A percentile compares a stretch with the other conserved stretches of the same genome.
phyloP scores from a whole-genome alignment of 2,113 vertebrate genomes.

The Lepisosteus oculatus region DNA sequence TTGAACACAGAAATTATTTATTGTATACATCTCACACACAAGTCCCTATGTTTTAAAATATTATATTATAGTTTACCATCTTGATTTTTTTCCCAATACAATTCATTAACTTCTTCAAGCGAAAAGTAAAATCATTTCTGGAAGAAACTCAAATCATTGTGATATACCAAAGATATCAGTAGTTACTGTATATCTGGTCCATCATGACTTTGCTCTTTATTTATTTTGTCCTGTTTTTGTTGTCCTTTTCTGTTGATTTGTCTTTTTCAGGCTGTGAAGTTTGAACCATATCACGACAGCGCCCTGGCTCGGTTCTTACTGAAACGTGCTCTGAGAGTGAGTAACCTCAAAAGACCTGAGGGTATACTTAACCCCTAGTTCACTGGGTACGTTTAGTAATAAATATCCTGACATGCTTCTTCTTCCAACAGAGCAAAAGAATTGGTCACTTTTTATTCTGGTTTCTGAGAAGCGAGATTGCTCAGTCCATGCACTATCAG shows the following conservation, averaged over 20 bases:
- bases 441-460: constrained; percentile 98
- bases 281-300: constrained; percentile 97
- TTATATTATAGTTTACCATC: too few species aligned
- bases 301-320: constrained; percentile 91
- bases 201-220: neutral
- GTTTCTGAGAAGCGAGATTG: constrained; percentile 97
- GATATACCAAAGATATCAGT: too few species aligned
- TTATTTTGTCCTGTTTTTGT: constrained; percentile 12
- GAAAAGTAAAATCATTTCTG: too few species aligned
- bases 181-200: too few species aligned
- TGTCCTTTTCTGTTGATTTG: constrained; percentile 21
- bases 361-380: too few species aligned
- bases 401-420: neutral
- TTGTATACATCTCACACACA: too few species aligned
- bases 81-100: too few species aligned
- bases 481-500: constrained; percentile 96
- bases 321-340: constrained; percentile 88
- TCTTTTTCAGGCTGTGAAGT: constrained; percentile 86
- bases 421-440: constrained; percentile 80
- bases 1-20: too few species aligned
- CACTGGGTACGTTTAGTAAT: too few species aligned
- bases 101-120: too few species aligned
- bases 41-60: too few species aligned
- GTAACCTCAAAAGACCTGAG: constrained; percentile 29
- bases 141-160: too few species aligned